Conservation (phyloP, 2,888 invertebrate species). For the Lasius platythorax region DNA sequence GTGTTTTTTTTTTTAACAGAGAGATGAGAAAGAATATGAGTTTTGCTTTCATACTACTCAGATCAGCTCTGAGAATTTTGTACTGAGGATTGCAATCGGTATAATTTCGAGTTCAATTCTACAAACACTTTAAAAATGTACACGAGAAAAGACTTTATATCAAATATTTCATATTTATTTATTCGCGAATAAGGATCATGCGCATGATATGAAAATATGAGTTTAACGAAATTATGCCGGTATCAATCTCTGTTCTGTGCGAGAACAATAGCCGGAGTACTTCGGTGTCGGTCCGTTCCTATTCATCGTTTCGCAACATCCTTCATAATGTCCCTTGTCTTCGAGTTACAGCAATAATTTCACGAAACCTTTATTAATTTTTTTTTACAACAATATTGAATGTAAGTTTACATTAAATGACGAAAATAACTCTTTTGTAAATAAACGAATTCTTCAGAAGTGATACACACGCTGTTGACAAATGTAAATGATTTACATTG, state of each 20-base stretch:
- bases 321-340: constrained; percentile 22
- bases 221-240: constrained; percentile 1
- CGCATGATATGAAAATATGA: background rate
- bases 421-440: background rate
- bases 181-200: background rate
- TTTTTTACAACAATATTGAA: constrained; percentile 22
- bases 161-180: background rate
- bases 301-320: constrained; percentile 31
- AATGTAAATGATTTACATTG: constrained; percentile 3
- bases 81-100: constrained; percentile 14
- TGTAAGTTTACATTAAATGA: constrained; percentile 16
- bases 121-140: background rate
- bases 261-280: constrained; percentile 49
- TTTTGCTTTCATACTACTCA: constrained; percentile 15
- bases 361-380: background rate
- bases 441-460: background rate
- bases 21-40: background rate
- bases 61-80: constrained; percentile 25
- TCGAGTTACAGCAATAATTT: constrained; percentile 32
- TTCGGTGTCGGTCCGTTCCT: constrained; percentile 41
- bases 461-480: background rate
- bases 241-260: constrained; percentile 42
- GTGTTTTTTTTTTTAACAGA: background rate
- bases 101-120: constrained; percentile 12
- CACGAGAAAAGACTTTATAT: constrained; percentile 2